Evolutionary conservation across 2,888 invertebrate species (phyloP).

Genomic region (Synergus gifuensis): DNA sequence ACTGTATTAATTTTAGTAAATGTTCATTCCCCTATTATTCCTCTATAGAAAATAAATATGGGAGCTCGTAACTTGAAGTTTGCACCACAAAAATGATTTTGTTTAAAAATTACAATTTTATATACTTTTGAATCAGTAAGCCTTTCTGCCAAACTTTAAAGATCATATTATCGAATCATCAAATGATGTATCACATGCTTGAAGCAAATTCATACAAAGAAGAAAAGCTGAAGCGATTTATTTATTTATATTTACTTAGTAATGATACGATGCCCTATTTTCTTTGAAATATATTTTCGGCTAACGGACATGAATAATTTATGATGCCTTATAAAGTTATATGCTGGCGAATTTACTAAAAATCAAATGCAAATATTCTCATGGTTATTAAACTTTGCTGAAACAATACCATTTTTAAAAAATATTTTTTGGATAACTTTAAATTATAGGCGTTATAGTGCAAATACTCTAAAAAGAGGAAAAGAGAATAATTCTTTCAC

Average conservation of each 20-base stretch:
- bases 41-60: too few species aligned
- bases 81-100: not conserved
- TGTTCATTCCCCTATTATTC: too few species aligned
- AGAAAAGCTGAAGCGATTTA: not conserved
- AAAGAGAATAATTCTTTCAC: not conserved
- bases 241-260: not conserved
- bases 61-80: not conserved
- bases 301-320: not conserved
- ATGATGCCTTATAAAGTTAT: not conserved
- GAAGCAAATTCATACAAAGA: conserved; percentile 1
- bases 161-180: not conserved
- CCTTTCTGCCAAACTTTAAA: not conserved
- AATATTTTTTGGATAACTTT: not conserved
- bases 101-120: not conserved
- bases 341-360: not conserved
- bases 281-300: not conserved
- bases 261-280: not conserved
- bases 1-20: too few species aligned
- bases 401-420: not conserved
- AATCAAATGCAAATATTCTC: not conserved
- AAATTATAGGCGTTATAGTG: not conserved
- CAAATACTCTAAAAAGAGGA: not conserved
- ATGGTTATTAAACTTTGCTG: not conserved
- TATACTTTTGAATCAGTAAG: not conserved
- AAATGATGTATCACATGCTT: conserved; percentile 13